Evolutionary conservation across 2,797 vertebrate genomes (phyloP).

Genomic region (Chelidonichthys spinosus): DNA sequence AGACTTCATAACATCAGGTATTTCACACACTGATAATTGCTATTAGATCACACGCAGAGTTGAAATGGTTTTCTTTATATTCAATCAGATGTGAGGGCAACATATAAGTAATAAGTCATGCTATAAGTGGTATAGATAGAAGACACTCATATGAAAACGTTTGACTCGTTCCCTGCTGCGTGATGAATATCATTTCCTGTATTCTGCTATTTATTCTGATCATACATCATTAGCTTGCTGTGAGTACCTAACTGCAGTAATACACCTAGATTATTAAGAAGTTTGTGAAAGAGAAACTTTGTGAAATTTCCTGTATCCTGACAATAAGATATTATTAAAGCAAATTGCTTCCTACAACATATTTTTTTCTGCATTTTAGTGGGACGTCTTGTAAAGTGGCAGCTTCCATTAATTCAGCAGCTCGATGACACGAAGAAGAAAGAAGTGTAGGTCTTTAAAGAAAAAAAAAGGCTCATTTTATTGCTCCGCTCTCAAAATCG

Average conservation of each 20-base stretch:
- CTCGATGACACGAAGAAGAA: neutral
- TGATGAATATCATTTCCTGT: neutral
- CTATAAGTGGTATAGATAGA: too few relatives aligned
- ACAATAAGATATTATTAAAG: neutral
- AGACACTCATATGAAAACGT: neutral
- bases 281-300: neutral
- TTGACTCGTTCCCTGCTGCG: neutral
- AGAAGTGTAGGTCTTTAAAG: neutral
- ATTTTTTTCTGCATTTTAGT: constrained; percentile 1
- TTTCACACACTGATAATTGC: too few relatives aligned
- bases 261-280: neutral
- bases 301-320: constrained; percentile 2
- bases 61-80: too few relatives aligned
- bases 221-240: neutral
- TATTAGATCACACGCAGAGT: too few relatives aligned
- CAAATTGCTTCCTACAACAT: neutral
- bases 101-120: too few relatives aligned
- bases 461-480: neutral
- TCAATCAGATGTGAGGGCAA: too few relatives aligned
- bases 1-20: too few relatives aligned
- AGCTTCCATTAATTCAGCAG: neutral
- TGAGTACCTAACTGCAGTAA: neutral
- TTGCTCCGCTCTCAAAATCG: neutral
- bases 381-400: neutral
- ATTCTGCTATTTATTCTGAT: neutral